Percentiles rank a stretch among this genome's conserved stretches.
phyloP scores from a whole-genome alignment of 1,140 invertebrate species.

The Eueides isabella region DNA sequence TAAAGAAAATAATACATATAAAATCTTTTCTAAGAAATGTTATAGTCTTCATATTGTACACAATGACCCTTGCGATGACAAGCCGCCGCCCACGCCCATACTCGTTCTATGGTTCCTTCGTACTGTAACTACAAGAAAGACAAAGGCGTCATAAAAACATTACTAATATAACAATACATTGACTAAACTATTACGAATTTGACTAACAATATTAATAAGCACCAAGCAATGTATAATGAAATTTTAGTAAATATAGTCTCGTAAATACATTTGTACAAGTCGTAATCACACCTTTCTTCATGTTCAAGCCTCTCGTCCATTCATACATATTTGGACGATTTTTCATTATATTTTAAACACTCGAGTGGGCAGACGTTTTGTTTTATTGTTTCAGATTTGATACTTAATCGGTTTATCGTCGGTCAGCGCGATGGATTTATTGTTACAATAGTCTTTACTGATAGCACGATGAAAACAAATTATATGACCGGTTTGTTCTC shows the following conservation, averaged over 20 bases:
- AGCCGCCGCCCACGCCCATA: constrained; percentile 68
- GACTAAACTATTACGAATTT: neutral
- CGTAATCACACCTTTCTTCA: constrained; percentile 53
- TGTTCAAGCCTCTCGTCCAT: constrained; percentile 56
- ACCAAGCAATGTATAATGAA: constrained; percentile 25
- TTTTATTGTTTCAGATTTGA: constrained; percentile 58
- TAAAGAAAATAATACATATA: neutral
- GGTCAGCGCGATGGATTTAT: constrained; percentile 35
- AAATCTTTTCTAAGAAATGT: constrained; percentile 43
- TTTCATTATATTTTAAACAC: constrained; percentile 60
- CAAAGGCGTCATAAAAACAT: neutral
- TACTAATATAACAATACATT: neutral
- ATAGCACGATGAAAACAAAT: constrained; percentile 4
- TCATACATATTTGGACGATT: constrained; percentile 67
- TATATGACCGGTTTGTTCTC: neutral
- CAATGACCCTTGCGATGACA: constrained; percentile 76
- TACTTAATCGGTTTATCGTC: constrained; percentile 53
- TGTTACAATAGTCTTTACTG: constrained; percentile 25
- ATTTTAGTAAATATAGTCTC: neutral
- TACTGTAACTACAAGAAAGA: constrained; percentile 19
- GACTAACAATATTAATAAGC: neutral
- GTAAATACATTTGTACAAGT: constrained; percentile 13
- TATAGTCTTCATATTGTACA: constrained; percentile 47
- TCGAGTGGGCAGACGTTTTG: constrained; percentile 63
- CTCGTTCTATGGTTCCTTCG: constrained; percentile 69